Evolutionary conservation across 2,888 invertebrate species (phyloP), one percentile per base, ranked within the genome.

Genomic region (Netelia inedita): DNA sequence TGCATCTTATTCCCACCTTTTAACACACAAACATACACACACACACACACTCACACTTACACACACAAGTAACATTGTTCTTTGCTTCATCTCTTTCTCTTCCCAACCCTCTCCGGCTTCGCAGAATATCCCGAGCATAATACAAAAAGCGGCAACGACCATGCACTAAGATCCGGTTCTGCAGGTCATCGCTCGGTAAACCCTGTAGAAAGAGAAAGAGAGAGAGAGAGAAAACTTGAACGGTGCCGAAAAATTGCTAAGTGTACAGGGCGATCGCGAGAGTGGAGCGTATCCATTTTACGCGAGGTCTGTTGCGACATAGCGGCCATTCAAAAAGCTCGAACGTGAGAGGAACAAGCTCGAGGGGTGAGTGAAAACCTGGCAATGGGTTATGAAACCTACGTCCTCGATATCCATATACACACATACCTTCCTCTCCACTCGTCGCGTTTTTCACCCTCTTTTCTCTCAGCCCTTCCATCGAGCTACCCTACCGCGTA

Each of bases 311-410:
- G 61, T 79, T 21, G 53, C 71, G 61, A 41, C 28, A n/a, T 35
- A 46, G 46, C 23, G 46, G 66, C 46, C 14, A 19, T 59, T 63
- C 11, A 61, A 28, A 35, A 53, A 41, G 14, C n/a, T 11, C 61
- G 35, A 16, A n/a, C n/a, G 8, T 16, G 50, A 21, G 46, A 28
- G 66, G 43, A 57, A 79, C 61, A 78, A 69, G 50, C 63, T 61
- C 1, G 65, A 53, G 11, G 43, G 41, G 21, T 14, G 53, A 23
- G 14, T 69, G 55, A 72, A 72, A 65, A 57, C 53, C 72, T 72
- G n/a, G 21, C 28, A 69, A 69, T 79, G 43, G 74, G 63, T 71
- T 79, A 79, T 65, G 53, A 69, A 14, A 53, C 21, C 14, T 35
- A 53, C 8, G 63, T 35, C 50, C 61, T 50, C 61, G 46, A 28